Evolutionary conservation across 1,140 invertebrate genomes (phyloP), one percentile per base, ranked within the genome.

Genomic region (Carposina sasakii): DNA sequence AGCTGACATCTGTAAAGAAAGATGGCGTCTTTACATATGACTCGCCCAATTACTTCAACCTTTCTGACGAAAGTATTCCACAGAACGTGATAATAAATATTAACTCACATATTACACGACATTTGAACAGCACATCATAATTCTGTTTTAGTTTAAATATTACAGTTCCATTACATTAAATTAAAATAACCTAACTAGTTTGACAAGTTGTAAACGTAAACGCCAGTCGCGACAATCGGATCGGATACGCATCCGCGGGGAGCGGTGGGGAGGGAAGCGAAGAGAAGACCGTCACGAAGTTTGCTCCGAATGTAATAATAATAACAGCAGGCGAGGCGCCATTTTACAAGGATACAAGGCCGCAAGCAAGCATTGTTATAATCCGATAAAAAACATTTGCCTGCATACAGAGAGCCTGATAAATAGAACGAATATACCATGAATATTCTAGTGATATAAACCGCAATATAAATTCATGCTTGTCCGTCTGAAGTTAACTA

Each of bases 1-100:
- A 90, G 93, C 93, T 90, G 93, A 94, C 94, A 95, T 95, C 93
- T 95, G 89, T 65, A 93, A 93, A 76, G 75, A 83, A 75, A 83
- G 71, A 79, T 76, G 70, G 76, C 78, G 78, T 83, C 82, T 76
- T 81, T 81, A 82, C 77, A 83, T 81, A 81, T 81, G 77, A 81
- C 67, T 85, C 72, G 76, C 65, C 71, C 70, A 72, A 57, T 70
- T 71, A n/a, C 37, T 34, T 46, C 34, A 9, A 20, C 57, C 63
- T 61, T 60, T 57, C 49, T 46, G 19, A 41, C 43, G 53, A 54
- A 44, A 62, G 63, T 60, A 42, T 42, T 58, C 44, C n/a, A n/a
- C n/a, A n/a, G n/a, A n/a, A n/a, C n/a, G n/a, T n/a, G n/a, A n/a
- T n/a, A n/a, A n/a, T n/a, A n/a, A n/a, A n/a, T n/a, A n/a, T n/a